phyloP scores from a whole-genome alignment of 2,113 vertebrate species.

The mouse (Mus musculus) region GRCm39 chr5:113788501-113789000 shows the following conservation, averaged over 20 bases:
- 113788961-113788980: neutral
- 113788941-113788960: neutral
- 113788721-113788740: neutral
- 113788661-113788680: neutral
- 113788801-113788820: neutral
- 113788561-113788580: slow-evolving; percentile 5
- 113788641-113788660: neutral
- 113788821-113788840: neutral
- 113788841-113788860: neutral
- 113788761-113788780: neutral
- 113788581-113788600: neutral
- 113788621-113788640: neutral
- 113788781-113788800: neutral
- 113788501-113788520: slow-evolving; percentile 62
- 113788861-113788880: no score
- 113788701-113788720: neutral
- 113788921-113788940: neutral
- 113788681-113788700: neutral
- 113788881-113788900: neutral
- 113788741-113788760: neutral
- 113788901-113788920: neutral
- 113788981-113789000: neutral
- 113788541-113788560: slow-evolving; percentile 62
- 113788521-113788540: slow-evolving; percentile 72
- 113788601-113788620: neutral